Percentiles rank a stretch among this genome's conserved stretches.
phyloP scores from a whole-genome alignment of 2,888 invertebrate genomes.

The Phlogophora meticulosa region DNA sequence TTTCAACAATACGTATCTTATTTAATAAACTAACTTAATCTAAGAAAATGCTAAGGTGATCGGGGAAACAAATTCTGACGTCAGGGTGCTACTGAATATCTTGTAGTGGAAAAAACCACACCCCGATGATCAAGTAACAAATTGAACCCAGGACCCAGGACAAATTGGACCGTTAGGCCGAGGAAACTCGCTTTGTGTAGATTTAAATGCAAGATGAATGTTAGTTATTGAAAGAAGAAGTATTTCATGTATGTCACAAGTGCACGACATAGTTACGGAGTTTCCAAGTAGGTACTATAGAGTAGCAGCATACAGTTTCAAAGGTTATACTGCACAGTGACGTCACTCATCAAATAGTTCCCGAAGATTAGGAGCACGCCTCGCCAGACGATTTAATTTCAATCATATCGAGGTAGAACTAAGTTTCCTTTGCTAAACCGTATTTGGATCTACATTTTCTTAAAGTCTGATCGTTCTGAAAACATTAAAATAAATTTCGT shows the following conservation, averaged over 20 bases:
- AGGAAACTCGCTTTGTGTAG: too few relatives aligned
- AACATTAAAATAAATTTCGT: not conserved
- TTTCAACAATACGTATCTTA: too few relatives aligned
- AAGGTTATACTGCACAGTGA: constrained; percentile 2
- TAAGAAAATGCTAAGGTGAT: too few relatives aligned
- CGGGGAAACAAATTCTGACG: too few relatives aligned
- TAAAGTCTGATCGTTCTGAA: constrained; percentile 6
- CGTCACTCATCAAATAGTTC: constrained; percentile 7
- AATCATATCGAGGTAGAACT: constrained; percentile 15
- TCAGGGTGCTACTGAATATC: too few relatives aligned
- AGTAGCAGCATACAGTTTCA: not conserved
- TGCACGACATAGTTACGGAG: not conserved
- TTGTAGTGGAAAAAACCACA: too few relatives aligned
- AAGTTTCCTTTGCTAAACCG: constrained; percentile 23
- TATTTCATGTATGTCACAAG: not conserved
- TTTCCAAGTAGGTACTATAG: not conserved
- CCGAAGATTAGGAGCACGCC: constrained; percentile 21
- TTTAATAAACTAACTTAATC: too few relatives aligned
- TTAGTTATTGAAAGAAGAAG: too few relatives aligned
- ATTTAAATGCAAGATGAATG: too few relatives aligned
- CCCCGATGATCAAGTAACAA: too few relatives aligned
- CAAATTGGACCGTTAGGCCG: too few relatives aligned
- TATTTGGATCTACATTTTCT: constrained; percentile 7
- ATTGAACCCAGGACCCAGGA: too few relatives aligned
- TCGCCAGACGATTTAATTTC: constrained; percentile 23